Evolutionary conservation across 2,113 vertebrate genomes (phyloP).

Genomic region (Piaya cayana): DNA sequence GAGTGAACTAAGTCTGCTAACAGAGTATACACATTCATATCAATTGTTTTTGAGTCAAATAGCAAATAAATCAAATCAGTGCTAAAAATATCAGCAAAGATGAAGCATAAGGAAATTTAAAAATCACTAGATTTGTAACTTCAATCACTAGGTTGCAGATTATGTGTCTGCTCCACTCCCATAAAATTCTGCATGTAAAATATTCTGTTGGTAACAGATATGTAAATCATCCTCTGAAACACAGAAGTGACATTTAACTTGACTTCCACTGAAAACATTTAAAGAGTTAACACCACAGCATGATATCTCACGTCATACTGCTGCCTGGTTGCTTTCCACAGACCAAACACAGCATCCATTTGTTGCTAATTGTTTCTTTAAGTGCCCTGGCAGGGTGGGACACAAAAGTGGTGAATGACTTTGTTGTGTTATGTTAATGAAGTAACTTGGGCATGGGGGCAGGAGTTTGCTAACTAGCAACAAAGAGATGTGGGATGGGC

Average conservation of each 20-base stretch:
- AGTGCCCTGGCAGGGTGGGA: no score
- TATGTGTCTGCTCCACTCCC: background rate
- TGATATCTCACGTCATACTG: background rate
- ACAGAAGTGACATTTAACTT: background rate
- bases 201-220: background rate
- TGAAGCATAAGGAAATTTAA: background rate
- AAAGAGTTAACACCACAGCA: background rate
- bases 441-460: no score
- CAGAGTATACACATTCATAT: background rate
- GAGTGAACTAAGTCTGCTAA: background rate
- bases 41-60: background rate
- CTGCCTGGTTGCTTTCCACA: background rate
- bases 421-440: no score
- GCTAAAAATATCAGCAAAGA: background rate
- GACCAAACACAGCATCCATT: no score
- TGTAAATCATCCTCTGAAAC: background rate
- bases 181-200: background rate
- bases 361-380: no score
- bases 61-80: background rate
- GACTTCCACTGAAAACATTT: background rate
- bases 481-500: no score
- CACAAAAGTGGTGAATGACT: no score
- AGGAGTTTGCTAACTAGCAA: no score
- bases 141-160: no score
- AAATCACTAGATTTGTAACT: no score